Conservation (phyloP, 1,140 invertebrate species). For the Apis cerana region DNA sequence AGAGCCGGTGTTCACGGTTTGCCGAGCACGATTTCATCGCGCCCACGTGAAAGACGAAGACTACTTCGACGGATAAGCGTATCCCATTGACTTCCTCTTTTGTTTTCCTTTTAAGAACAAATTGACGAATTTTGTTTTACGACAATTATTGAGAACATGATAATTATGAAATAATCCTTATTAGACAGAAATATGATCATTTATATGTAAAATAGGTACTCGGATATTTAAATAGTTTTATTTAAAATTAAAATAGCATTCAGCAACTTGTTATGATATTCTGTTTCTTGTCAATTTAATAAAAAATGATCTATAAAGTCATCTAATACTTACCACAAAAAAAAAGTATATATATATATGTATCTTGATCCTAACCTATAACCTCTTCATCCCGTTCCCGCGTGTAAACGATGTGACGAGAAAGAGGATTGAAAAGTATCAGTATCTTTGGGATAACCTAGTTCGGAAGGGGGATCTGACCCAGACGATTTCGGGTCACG, state of each 20-base stretch:
- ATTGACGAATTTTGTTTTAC: too few species aligned
- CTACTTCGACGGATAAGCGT: not conserved
- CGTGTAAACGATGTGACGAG: not conserved
- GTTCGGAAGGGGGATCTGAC: slow-evolving; percentile 45
- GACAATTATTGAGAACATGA: too few species aligned
- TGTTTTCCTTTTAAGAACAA: not conserved
- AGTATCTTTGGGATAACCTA: slow-evolving; percentile 28
- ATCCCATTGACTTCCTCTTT: too few species aligned
- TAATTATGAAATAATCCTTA: too few species aligned
- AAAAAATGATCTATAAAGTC: too few species aligned
- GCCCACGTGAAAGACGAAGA: slow-evolving; percentile 1
- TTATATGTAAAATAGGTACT: too few species aligned
- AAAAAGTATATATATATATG: not conserved
- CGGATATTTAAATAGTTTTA: too few species aligned
- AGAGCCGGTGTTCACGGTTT: slow-evolving; percentile 4
- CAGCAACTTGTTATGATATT: too few species aligned
- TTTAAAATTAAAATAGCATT: too few species aligned
- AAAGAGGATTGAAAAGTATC: slow-evolving; percentile 34
- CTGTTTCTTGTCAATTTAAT: too few species aligned
- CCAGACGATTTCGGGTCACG: slow-evolving; percentile 51
- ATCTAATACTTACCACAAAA: not conserved
- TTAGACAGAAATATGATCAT: too few species aligned
- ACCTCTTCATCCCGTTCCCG: not conserved
- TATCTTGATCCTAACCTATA: not conserved
- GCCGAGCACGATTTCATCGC: slow-evolving; percentile 22